Percentiles rank a stretch among this genome's conserved stretches.
Conservation (phyloP, 2,797 vertebrate genomes). For the Morelia viridis region DNA sequence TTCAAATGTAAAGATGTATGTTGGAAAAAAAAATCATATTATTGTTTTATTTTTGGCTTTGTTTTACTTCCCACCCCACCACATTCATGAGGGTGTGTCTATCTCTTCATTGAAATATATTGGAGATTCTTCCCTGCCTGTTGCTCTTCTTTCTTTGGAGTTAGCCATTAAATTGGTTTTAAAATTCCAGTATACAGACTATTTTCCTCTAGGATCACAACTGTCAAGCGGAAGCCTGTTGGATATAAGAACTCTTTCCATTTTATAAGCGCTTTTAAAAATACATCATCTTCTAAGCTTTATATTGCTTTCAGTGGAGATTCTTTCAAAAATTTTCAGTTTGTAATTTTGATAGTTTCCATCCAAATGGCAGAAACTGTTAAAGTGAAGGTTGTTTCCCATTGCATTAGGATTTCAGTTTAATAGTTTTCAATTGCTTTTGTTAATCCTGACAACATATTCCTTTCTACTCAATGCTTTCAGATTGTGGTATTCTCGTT, state of each 20-base stretch:
- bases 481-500: not conserved
- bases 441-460: not conserved
- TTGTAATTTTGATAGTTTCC: not conserved
- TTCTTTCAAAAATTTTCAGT: not conserved
- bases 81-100: not conserved
- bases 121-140: not conserved
- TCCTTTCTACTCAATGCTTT: not conserved
- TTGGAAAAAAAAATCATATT: not conserved
- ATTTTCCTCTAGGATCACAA: not conserved
- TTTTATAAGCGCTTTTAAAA: not conserved
- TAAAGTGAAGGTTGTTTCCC: not conserved
- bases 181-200: not conserved
- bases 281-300: not conserved
- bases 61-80: not conserved
- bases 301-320: not conserved
- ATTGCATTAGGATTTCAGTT: not conserved
- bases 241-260: not conserved
- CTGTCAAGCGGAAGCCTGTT: not conserved
- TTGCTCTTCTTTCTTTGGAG: not conserved
- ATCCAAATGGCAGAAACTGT: not conserved
- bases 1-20: not conserved
- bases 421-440: not conserved
- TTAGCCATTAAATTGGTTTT: not conserved
- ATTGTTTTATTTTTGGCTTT: not conserved
- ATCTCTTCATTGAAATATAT: not conserved